Evolutionary conservation across 1,140 invertebrate genomes (phyloP).

Genomic region (Anadara kagoshimensis): DNA sequence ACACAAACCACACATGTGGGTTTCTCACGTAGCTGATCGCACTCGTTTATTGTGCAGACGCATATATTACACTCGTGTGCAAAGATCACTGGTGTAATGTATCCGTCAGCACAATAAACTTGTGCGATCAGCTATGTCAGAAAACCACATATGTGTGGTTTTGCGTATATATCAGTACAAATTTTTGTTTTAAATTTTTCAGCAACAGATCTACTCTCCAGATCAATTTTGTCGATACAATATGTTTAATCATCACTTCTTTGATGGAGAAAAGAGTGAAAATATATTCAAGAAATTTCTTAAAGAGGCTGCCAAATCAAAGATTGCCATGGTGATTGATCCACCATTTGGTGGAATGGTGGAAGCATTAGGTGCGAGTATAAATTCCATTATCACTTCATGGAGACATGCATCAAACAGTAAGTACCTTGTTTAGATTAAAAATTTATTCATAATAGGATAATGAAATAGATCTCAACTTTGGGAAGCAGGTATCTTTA

Average conservation of each 20-base stretch:
- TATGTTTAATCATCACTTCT: constrained; percentile 92
- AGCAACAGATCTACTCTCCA: constrained; percentile 82
- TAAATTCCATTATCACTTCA: constrained; percentile 77
- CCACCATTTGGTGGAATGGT: constrained; percentile 92
- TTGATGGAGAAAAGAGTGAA: constrained; percentile 77
- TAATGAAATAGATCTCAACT: neutral
- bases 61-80: no score
- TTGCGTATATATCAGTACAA: no score
- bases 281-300: constrained; percentile 80
- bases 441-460: neutral
- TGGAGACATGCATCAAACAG: constrained; percentile 29
- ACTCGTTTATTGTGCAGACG: no score
- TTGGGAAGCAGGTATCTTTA: no score
- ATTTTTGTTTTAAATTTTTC: constrained; percentile 28
- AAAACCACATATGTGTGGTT: no score
- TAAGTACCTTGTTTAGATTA: neutral
- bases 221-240: constrained; percentile 87
- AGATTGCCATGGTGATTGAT: constrained; percentile 84
- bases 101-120: no score
- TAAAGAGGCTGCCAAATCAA: constrained; percentile 75
- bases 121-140: no score
- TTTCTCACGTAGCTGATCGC: no score
- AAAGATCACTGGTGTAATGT: no score
- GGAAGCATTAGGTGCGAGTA: constrained; percentile 83
- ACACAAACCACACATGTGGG: no score